Conservation (phyloP, 1,140 invertebrate genomes). For the Sycobia sp. region DNA sequence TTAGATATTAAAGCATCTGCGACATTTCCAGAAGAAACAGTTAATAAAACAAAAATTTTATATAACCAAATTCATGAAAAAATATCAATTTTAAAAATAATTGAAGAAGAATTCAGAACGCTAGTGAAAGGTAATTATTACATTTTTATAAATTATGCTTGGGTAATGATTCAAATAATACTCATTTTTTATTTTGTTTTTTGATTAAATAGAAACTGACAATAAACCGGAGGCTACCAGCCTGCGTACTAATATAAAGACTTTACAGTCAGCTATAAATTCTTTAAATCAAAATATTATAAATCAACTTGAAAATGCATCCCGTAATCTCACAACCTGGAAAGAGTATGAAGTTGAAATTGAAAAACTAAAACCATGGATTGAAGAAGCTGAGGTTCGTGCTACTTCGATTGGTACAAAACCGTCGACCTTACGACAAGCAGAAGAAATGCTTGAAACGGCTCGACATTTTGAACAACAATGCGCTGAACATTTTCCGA, state of each 20-base stretch:
- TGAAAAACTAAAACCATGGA: slow-evolving; percentile 83
- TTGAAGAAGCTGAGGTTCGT: slow-evolving; percentile 83
- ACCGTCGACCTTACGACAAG: slow-evolving; percentile 79
- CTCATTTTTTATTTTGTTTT: slow-evolving; percentile 24
- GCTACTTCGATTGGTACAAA: slow-evolving; percentile 71
- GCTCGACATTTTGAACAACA: slow-evolving; percentile 74
- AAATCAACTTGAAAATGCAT: slow-evolving; percentile 73
- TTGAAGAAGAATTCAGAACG: slow-evolving; percentile 78
- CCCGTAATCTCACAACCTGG: slow-evolving; percentile 81
- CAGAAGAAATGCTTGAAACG: slow-evolving; percentile 73
- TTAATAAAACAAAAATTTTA: slow-evolving; percentile 72
- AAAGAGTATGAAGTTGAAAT: slow-evolving; percentile 81
- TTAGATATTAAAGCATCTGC: slow-evolving; percentile 74
- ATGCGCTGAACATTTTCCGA: slow-evolving; percentile 76
- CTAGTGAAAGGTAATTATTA: slow-evolving; percentile 63
- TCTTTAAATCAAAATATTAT: slow-evolving; percentile 73
- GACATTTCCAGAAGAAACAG: slow-evolving; percentile 77
- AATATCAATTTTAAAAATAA: slow-evolving; percentile 70
- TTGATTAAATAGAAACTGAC: slow-evolving; percentile 64
- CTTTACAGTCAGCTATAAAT: slow-evolving; percentile 70
- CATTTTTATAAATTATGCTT: slow-evolving; percentile 5
- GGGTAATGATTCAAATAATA: slow-evolving; percentile 11
- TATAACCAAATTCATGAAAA: slow-evolving; percentile 76
- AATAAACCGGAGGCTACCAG: slow-evolving; percentile 70
- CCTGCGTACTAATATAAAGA: slow-evolving; percentile 71